Base-by-base conservation (phyloP, 1,140 invertebrate species). In the Aphelenchoides besseyi region DNA sequence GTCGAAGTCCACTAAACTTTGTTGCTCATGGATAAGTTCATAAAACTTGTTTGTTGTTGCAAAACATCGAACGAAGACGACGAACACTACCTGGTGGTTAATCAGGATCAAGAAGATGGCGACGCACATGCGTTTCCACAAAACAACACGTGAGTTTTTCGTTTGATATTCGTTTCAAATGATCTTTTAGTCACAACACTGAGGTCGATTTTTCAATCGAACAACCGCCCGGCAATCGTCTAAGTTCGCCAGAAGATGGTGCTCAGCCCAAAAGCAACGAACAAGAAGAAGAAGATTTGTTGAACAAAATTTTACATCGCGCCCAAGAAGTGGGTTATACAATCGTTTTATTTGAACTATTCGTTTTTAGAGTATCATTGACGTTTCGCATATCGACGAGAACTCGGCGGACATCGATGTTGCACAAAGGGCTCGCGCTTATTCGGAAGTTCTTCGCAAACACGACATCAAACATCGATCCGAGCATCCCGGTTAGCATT, bases 251-350 rank as follows among this genome's bases (percentile, higher is more conserved):
- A 29, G 30, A 36, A 16, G 9, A 12, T 0, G 32, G 18, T 23
- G 36, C 1, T 33, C 16, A 37, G 12, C 36, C 26, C n/a, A 70
- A 67, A 36, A 33, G 62, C 26, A 18, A 37, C 12, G 69, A 70
- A 26, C 69, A 70, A 33, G 29, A 69, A n/a, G 69, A 70, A 53
- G 68, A 64, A 23, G 69, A 64, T 9, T 48, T 70, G 2, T 23
- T 70, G 5, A 32, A 70, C 29, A 64, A 48, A 48, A 70, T 70
- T 32, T 53, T 70, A 32, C 29, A 70, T 52, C 28, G 33, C 3
- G 53, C 69, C 12, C 69, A 70, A 67, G 63, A 70, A 32, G 69
- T 70, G 28, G 48, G 16, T 71, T 28, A 3, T 61, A 26, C 18
- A 28, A 16, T 69, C 28, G 2, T 5, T 68, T 62, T 16, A 5